Conservation (phyloP, 2,888 invertebrate species). For the Elmis aenea region DNA sequence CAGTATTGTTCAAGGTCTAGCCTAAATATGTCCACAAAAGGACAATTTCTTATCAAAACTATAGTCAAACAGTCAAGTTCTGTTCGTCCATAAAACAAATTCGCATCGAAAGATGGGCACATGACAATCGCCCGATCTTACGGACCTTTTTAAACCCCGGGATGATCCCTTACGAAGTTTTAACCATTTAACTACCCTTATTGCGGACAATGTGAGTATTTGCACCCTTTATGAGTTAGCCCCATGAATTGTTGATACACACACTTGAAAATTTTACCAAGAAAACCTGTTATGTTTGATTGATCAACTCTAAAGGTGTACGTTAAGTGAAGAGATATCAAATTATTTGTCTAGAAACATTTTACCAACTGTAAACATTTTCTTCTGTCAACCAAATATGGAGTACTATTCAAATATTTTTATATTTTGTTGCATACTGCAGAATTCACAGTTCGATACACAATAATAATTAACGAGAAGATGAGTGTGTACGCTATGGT, state of each 20-base stretch:
- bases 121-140: too few species aligned
- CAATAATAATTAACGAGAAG: conserved; percentile 20
- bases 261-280: too few species aligned
- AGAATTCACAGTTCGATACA: conserved; percentile 30
- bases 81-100: too few species aligned
- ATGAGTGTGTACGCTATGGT: conserved; percentile 26
- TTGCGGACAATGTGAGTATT: conserved; percentile 30
- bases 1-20: conserved; percentile 42
- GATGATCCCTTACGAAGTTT: conserved; percentile 37
- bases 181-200: conserved; percentile 39
- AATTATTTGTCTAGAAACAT: too few species aligned
- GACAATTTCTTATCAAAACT: conserved; percentile 45
- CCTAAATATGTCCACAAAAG: conserved; percentile 44
- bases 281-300: too few species aligned
- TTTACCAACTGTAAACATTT: conserved; percentile 23
- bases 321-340: conserved; percentile 15
- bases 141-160: conserved; percentile 30
- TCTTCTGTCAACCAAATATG: too few species aligned
- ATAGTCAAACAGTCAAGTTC: conserved; percentile 26
- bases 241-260: too few species aligned
- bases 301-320: too few species aligned
- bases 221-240: conserved; percentile 26
- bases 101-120: too few species aligned
- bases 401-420: too few species aligned
- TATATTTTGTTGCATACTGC: too few species aligned